Evolutionary conservation across 2,113 vertebrate species (phyloP).

Genomic region (Melospiza georgiana): DNA sequence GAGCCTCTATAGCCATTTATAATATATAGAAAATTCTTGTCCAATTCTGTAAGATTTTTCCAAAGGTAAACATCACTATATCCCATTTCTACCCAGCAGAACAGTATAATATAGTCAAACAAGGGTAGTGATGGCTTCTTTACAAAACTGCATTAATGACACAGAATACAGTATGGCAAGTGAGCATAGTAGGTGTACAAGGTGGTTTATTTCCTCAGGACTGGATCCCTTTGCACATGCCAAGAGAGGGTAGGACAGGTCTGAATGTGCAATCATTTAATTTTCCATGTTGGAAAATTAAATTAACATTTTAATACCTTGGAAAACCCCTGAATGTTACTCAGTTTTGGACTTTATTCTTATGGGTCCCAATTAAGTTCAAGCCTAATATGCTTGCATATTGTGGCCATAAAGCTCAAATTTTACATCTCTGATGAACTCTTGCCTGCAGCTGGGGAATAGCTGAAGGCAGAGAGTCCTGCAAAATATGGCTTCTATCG

Average conservation of each 20-base stretch:
- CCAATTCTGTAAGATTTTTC: background rate
- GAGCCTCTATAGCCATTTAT: background rate
- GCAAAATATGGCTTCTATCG: background rate
- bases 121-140: background rate
- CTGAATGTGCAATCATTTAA: background rate
- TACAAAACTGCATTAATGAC: background rate
- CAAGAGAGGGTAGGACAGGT: background rate
- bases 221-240: background rate
- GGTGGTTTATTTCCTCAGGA: background rate
- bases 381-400: background rate
- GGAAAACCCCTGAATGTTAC: background rate
- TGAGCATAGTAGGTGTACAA: background rate
- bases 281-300: background rate
- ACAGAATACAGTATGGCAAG: background rate
- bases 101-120: background rate
- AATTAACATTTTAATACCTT: background rate
- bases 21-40: background rate
- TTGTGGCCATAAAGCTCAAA: background rate
- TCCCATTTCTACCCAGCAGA: background rate
- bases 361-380: background rate
- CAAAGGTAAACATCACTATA: background rate
- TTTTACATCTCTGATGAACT: background rate
- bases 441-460: background rate
- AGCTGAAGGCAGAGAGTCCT: background rate
- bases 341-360: background rate